Evolutionary conservation across 2,888 invertebrate genomes (phyloP).

Genomic region (Pediacus dermestoides): DNA sequence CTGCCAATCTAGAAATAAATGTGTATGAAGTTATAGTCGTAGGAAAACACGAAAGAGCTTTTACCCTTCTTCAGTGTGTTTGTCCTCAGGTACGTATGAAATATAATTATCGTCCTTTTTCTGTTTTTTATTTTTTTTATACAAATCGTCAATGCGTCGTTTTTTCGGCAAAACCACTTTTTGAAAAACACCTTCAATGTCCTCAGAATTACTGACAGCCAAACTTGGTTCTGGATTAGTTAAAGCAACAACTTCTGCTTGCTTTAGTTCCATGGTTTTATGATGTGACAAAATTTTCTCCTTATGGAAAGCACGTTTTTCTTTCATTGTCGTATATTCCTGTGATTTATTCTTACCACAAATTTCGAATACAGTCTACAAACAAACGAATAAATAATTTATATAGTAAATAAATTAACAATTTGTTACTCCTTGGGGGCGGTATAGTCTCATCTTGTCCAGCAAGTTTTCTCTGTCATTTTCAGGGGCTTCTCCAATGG

Average conservation of each 20-base stretch:
- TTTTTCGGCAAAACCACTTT: conserved; percentile 56
- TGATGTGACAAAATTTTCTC: conserved; percentile 54
- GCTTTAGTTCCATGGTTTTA: conserved; percentile 45
- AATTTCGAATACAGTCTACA: conserved; percentile 91
- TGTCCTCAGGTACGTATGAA: conserved; percentile 79
- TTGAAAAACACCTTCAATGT: conserved; percentile 57
- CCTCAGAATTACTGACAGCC: conserved; percentile 51
- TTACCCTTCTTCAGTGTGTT: conserved; percentile 79
- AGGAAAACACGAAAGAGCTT: conserved; percentile 15
- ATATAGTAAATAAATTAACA: conserved; percentile 5
- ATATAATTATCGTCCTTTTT: conserved; percentile 81
- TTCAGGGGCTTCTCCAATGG: conserved; percentile 40
- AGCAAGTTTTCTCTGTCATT: conserved; percentile 53
- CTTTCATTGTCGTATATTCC: conserved; percentile 81
- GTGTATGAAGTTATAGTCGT: background rate
- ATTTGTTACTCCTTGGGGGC: conserved; percentile 63
- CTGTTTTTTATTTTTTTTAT: conserved; percentile 53
- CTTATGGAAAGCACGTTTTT: conserved; percentile 73
- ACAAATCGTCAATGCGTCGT: conserved; percentile 56
- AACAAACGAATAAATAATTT: conserved; percentile 24
- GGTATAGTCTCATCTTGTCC: conserved; percentile 69
- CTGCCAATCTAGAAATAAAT: conserved; percentile 58
- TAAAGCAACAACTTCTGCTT: conserved; percentile 33
- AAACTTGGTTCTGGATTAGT: conserved; percentile 24
- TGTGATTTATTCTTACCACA: conserved; percentile 75